A percentile compares a stretch with the other conserved stretches of the same genome.
These are phyloP conservation scores for Ennomos quercinarius DNA, from an alignment of 2,888 invertebrate genomes.

Conservation along the genomic window DNA sequence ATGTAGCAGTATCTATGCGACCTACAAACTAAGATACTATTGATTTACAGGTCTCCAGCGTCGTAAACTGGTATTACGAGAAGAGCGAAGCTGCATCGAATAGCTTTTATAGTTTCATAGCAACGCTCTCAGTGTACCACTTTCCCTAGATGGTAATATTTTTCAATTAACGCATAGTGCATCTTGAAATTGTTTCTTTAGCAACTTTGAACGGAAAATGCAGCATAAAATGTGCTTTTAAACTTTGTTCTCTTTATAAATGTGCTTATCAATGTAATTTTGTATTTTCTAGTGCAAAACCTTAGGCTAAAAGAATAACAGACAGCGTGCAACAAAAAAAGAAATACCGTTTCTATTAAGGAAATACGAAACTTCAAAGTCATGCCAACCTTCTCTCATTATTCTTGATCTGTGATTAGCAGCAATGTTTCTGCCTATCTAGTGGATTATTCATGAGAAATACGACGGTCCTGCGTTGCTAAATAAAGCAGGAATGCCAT, in stretches of 20 bases:
- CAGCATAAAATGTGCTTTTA: not conserved
- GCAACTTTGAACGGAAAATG: conserved; percentile 1
- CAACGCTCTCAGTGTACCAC: not conserved
- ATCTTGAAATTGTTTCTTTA: conserved; percentile 5
- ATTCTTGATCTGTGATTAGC: too few relatives aligned
- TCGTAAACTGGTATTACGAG: conserved; percentile 5
- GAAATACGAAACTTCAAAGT: too few relatives aligned
- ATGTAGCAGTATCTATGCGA: not conserved
- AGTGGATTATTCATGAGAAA: too few relatives aligned
- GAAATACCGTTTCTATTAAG: too few relatives aligned
- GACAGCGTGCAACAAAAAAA: too few relatives aligned
- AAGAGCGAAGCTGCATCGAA: not conserved
- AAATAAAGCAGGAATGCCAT: too few relatives aligned
- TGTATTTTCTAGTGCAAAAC: too few relatives aligned
- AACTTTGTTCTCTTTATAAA: not conserved
- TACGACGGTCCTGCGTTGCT: too few relatives aligned
- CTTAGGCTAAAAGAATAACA: too few relatives aligned
- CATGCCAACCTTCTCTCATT: too few relatives aligned
- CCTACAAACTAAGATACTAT: conserved; percentile 2
- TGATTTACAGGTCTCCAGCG: not conserved
- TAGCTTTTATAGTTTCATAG: conserved; percentile 7
- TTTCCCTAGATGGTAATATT: not conserved
- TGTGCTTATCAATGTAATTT: too few relatives aligned
- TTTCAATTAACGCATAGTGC: conserved; percentile 1
- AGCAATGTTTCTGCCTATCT: too few relatives aligned